Percentiles rank a stretch among this genome's conserved stretches.
These are phyloP conservation scores for Planococcus citri DNA, from an alignment of 1,140 invertebrate species.

Conservation along the genomic window DNA sequence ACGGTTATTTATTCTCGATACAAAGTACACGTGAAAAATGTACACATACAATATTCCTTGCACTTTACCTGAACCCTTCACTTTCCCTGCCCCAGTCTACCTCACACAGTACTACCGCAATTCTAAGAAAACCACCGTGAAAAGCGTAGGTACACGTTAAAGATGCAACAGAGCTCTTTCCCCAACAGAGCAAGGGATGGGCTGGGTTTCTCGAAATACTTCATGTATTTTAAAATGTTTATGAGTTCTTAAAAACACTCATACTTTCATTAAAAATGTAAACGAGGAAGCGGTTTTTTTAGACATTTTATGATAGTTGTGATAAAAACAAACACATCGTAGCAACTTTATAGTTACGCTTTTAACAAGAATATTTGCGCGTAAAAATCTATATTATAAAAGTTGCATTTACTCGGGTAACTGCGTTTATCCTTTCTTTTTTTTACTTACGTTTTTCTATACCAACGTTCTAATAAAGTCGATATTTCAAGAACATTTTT, in stretches of 20 bases:
- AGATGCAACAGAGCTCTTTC: neutral
- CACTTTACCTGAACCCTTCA: too few relatives aligned
- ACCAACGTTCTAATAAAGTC: neutral
- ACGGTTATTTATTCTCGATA: too few relatives aligned
- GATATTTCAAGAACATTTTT: neutral
- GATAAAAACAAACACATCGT: slow-evolving; percentile 7
- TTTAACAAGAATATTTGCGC: neutral
- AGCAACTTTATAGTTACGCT: slow-evolving; percentile 6
- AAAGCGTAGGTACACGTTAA: neutral
- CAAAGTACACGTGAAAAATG: too few relatives aligned
- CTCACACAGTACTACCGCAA: too few relatives aligned
- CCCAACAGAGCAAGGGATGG: neutral
- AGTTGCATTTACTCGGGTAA: neutral
- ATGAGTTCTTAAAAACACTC: slow-evolving; percentile 7
- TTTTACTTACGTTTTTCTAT: neutral
- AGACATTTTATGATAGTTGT: slow-evolving; percentile 4
- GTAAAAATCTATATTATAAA: slow-evolving; percentile 4
- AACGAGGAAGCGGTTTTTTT: slow-evolving; percentile 2
- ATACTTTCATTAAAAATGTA: slow-evolving; percentile 8
- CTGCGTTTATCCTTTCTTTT: neutral
- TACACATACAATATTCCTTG: too few relatives aligned
- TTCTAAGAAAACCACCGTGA: too few relatives aligned
- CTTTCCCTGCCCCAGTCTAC: too few relatives aligned
- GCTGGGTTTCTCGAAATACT: neutral
- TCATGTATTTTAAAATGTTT: slow-evolving; percentile 8